phyloP scores from a whole-genome alignment of 2,113 vertebrate species.

The Sander lucioperca region DNA sequence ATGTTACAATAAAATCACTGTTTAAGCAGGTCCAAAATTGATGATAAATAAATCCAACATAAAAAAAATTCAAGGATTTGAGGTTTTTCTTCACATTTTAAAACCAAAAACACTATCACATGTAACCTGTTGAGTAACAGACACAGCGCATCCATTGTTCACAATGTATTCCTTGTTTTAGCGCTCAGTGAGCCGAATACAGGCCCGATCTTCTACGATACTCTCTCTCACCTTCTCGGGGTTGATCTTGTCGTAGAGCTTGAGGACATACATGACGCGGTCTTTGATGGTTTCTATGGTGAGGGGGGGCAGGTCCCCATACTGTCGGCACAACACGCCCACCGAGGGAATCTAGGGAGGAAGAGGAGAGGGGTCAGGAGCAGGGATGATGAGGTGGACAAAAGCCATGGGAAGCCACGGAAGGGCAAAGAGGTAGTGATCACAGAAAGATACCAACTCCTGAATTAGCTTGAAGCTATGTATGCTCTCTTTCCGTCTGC shows the following conservation, averaged over 20 bases:
- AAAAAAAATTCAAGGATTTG: neutral
- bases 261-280: conserved; percentile 94
- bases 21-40: too few relatives aligned
- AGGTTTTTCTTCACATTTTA: neutral
- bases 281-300: conserved; percentile 90
- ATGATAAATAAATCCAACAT: too few relatives aligned
- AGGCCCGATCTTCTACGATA: neutral
- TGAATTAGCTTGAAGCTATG: neutral
- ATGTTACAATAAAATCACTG: too few relatives aligned
- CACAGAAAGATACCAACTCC: neutral
- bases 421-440: neutral
- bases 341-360: conserved; percentile 72
- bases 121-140: neutral
- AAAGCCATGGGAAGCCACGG: neutral
- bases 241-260: conserved; percentile 96
- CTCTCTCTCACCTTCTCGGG: conserved; percentile 88
- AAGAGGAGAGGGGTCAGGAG: neutral
- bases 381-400: neutral
- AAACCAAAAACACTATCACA: neutral
- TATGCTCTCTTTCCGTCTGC: neutral
- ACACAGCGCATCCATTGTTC: neutral
- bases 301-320: conserved; percentile 89
- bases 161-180: neutral
- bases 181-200: too few relatives aligned
- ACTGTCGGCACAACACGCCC: conserved; percentile 81